Percentiles rank a stretch among this genome's conserved stretches.
Conservation (phyloP, 2,113 vertebrate species). For the Peromyscus leucopus region DNA sequence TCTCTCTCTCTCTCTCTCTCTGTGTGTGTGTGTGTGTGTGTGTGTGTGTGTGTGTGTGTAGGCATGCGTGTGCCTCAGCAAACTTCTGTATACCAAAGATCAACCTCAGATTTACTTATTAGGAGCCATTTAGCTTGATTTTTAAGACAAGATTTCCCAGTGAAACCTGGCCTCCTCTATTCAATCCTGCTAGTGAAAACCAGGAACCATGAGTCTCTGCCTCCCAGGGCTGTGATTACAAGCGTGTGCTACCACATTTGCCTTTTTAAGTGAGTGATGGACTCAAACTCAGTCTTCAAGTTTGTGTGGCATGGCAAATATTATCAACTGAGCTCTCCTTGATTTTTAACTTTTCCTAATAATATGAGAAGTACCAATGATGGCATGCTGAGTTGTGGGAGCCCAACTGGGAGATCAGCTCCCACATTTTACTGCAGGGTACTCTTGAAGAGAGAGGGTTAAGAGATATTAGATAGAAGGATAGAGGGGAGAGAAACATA, state of each 20-base stretch:
- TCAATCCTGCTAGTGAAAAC: rapidly evolving
- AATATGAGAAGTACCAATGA: neutral
- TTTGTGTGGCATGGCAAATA: neutral
- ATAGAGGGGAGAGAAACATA: no score
- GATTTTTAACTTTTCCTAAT: neutral
- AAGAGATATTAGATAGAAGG: no score
- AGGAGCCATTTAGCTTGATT: neutral
- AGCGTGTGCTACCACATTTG: neutral
- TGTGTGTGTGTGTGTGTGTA: neutral
- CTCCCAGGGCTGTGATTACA: neutral
- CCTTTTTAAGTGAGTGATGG: neutral
- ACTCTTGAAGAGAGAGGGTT: no score
- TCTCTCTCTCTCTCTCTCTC: no score
- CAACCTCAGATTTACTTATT: neutral
- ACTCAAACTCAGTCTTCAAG: neutral
- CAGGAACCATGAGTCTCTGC: neutral
- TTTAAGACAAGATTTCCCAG: neutral
- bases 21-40: neutral
- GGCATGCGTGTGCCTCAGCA: neutral
- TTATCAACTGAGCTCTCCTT: neutral
- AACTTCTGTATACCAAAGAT: neutral
- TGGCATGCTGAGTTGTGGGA: neutral
- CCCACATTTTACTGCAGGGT: no score
- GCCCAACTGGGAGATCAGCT: no score
- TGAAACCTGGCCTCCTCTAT: no score